Evolutionary conservation across 2,113 vertebrate genomes (phyloP).

Genomic region (Megalops atlanticus): DNA sequence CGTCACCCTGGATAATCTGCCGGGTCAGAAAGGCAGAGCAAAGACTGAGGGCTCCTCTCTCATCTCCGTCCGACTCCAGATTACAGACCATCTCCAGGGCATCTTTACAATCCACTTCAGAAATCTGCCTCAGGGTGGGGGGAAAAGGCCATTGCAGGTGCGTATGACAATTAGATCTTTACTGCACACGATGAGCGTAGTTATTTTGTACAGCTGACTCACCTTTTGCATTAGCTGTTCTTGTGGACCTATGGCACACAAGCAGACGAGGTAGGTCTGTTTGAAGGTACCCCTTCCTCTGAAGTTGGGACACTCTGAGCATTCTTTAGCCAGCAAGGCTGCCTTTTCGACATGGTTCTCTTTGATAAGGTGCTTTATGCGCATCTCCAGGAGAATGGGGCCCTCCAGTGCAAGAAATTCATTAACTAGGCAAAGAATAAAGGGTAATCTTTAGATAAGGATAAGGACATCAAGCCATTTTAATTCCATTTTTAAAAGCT

Average conservation of each 20-base stretch:
- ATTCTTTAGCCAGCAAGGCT: conserved; percentile 84
- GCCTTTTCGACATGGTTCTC: conserved; percentile 79
- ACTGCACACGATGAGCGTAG: no score
- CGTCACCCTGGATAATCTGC: conserved; percentile 89
- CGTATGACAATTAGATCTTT: no score
- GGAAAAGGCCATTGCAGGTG: no score
- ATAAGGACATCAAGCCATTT: no score
- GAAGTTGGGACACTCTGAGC: conserved; percentile 81
- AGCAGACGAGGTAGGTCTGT: conserved; percentile 91
- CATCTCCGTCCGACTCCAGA: conserved; percentile 93
- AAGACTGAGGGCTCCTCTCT: conserved; percentile 85
- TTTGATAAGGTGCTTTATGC: conserved; percentile 93
- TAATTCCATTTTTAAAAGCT: no score
- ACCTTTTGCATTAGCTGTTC: conserved; percentile 91
- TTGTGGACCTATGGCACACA: conserved; percentile 84
- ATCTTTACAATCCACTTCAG: conserved; percentile 92
- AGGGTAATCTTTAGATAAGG: no score
- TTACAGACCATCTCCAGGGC: conserved; percentile 98
- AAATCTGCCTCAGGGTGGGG: conserved; percentile 76
- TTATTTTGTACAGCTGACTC: conserved; percentile 43
- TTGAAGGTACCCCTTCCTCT: conserved; percentile 83
- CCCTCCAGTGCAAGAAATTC: conserved; percentile 87
- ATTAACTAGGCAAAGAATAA: conserved; percentile 68
- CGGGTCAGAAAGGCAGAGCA: conserved; percentile 92
- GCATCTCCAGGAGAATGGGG: conserved; percentile 84